Base-by-base conservation (phyloP, 2,797 vertebrate genomes). In the Gallinago nigripennis region DNA sequence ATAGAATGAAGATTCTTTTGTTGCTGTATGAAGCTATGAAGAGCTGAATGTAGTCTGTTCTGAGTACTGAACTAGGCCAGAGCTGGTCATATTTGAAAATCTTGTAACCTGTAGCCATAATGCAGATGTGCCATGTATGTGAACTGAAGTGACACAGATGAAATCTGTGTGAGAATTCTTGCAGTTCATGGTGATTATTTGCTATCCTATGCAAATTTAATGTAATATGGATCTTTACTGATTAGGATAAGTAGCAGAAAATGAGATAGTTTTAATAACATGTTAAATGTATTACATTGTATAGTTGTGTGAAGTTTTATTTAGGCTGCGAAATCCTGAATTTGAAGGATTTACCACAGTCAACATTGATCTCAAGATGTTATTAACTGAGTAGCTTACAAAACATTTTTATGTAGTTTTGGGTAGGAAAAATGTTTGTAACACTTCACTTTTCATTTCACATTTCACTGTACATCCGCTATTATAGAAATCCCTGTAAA, bases 271-370 rank as follows among this genome's bases (percentile, higher is more conserved):
- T 33, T 33, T 33, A 33, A 33, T 33, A 33, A 33, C 33, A 33
- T 33, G 33, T 33, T 33, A 33, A 33, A 33, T 33, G 33, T 33
- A 25, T 78, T 56, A 68, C 61, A 57, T 57, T 70, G 16, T 14
- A 19, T 41, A 24, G n/a, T 61, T 69, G 50, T 76, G 46, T 48
- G 27, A 65, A 78, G 45, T 78, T 91, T 79, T 87, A 66, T 51
- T 90, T 88, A 63, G 54, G 20, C 30, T 85, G 41, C n/a, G 17
- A 93, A 92, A 75, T 81, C 41, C n/a, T 95, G 65, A 91, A 82
- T 61, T 85, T 58, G 50, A 92, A 78, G 41, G 33, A 56, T 82
- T 86, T 87, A 15, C 17, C 0, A 1, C 11, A 9, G 33, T 43
- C 56, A 79, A 7, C 17, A 19, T 41, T 81, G 46, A 85, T 57